phyloP scores from a whole-genome alignment of 2,113 vertebrate genomes.

The Meleagris gallopavo region DNA sequence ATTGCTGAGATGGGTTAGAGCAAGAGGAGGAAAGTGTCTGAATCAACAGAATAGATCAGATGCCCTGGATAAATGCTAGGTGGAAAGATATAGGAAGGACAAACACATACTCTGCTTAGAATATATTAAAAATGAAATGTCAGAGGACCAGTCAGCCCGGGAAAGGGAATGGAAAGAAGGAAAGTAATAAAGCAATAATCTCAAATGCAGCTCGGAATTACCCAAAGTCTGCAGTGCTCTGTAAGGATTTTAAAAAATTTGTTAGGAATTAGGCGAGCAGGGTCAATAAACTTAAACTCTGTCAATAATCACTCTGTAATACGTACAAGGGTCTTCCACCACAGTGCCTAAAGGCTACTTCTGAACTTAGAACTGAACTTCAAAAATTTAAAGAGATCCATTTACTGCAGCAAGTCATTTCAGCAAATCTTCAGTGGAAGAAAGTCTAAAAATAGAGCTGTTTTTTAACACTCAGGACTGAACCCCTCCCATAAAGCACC shows the following conservation, averaged over 20 bases:
- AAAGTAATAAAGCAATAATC: constrained; percentile 31
- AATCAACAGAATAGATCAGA: not conserved
- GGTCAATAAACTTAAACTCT: constrained; percentile 59
- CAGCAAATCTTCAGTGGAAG: constrained; percentile 37
- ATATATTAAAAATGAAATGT: constrained; percentile 9
- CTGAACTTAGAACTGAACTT: constrained; percentile 24
- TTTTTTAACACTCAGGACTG: not conserved
- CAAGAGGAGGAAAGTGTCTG: not conserved
- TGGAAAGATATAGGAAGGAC: not conserved
- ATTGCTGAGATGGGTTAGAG: not conserved
- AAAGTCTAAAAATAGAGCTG: constrained; percentile 25
- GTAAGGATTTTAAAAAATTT: constrained; percentile 52
- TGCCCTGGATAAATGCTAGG: not conserved
- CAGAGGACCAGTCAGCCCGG: constrained; percentile 3
- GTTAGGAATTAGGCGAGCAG: constrained; percentile 53
- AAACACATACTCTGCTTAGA: not conserved
- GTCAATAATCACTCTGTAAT: constrained; percentile 50
- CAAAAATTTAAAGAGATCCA: constrained; percentile 40
- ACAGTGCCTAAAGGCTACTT: constrained; percentile 8
- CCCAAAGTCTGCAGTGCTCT: constrained; percentile 7
- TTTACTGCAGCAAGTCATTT: constrained; percentile 17
- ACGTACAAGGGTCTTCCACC: not conserved
- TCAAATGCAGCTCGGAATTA: constrained; percentile 2
- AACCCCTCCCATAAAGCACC: not conserved
- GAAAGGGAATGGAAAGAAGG: not conserved